Conservation (phyloP, 2,888 invertebrate species). For the Leptopilina syphax region DNA sequence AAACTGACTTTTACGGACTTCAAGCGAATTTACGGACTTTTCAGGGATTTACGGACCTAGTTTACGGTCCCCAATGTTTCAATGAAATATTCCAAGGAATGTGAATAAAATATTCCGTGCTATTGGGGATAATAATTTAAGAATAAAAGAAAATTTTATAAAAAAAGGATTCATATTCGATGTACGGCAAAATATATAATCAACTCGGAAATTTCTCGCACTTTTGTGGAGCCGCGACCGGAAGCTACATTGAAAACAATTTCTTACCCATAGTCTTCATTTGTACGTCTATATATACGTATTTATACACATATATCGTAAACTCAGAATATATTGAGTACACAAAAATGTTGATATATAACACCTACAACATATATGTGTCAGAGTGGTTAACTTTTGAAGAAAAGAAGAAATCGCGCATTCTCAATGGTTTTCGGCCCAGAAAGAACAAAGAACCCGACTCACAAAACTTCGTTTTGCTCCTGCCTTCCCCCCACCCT, state of each 20-base stretch:
- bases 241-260: slow-evolving; percentile 40
- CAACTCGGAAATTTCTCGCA: slow-evolving; percentile 31
- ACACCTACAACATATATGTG: slow-evolving; percentile 18
- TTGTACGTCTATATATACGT: too few species aligned
- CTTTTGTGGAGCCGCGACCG: slow-evolving; percentile 36
- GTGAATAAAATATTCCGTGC: too few species aligned
- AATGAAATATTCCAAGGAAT: too few species aligned
- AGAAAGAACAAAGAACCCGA: slow-evolving; percentile 36
- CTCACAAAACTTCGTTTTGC: neutral
- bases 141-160: too few species aligned
- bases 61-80: too few species aligned
- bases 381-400: slow-evolving; percentile 34
- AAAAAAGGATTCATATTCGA: neutral
- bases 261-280: slow-evolving; percentile 28
- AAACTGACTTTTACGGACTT: too few species aligned
- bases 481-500: neutral
- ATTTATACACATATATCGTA: slow-evolving; percentile 27
- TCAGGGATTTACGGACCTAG: too few species aligned
- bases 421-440: slow-evolving; percentile 29
- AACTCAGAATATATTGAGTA: slow-evolving; percentile 28
- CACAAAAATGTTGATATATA: slow-evolving; percentile 21
- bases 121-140: too few species aligned
- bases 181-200: slow-evolving; percentile 19
- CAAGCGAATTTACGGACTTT: too few species aligned
- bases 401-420: slow-evolving; percentile 23